Conservation (phyloP, 2,797 vertebrate genomes). For the Chaetophractus vellerosus region DNA sequence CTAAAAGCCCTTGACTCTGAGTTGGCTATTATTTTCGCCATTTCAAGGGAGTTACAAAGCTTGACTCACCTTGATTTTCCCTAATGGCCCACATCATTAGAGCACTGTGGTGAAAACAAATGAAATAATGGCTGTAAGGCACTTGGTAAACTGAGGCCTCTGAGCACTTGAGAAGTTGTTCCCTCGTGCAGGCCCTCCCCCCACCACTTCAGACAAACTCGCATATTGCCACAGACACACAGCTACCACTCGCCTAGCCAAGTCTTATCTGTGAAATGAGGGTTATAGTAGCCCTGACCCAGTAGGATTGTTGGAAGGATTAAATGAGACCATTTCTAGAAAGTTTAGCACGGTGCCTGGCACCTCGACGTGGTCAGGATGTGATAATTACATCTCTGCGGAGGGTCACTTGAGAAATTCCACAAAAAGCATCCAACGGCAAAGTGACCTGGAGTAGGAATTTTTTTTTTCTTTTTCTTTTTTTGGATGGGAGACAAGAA, state of each 20-base stretch:
- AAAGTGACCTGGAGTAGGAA: neutral
- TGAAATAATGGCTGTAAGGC: constrained; percentile 8
- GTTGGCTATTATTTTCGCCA: neutral
- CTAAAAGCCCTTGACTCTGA: neutral
- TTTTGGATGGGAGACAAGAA: neutral
- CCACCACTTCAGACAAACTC: neutral
- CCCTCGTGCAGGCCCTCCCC: neutral
- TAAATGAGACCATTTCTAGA: neutral
- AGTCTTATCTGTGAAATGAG: neutral
- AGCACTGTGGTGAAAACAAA: constrained; percentile 4
- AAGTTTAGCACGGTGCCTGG: neutral
- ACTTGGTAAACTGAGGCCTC: neutral
- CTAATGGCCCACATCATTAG: constrained; percentile 55
- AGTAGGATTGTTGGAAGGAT: neutral
- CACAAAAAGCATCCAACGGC: neutral
- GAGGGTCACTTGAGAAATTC: neutral
- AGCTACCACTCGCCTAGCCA: no score
- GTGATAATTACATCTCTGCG: neutral
- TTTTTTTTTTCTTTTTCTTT: neutral
- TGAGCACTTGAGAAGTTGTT: neutral
- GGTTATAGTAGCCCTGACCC: neutral
- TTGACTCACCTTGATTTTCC: constrained; percentile 53
- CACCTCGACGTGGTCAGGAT: neutral
- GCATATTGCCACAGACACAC: neutral
- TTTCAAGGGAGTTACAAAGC: neutral